phyloP scores from a whole-genome alignment of 2,888 invertebrate species.

The Sarcophaga variegata region DNA sequence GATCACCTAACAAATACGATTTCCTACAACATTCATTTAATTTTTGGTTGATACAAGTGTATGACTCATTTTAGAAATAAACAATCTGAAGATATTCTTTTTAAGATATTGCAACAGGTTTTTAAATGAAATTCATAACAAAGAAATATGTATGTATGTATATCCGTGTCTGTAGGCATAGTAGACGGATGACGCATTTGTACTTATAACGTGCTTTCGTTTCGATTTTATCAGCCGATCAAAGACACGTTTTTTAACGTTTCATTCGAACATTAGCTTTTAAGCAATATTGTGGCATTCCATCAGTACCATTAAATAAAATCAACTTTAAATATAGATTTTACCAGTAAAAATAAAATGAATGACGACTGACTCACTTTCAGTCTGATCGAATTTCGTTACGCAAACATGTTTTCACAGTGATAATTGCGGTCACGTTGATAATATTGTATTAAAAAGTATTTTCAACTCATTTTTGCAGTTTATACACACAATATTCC shows the following conservation, averaged over 20 bases:
- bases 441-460: neutral
- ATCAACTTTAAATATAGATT: neutral
- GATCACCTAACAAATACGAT: too few relatives aligned
- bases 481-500: slow-evolving; percentile 7
- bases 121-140: too few relatives aligned
- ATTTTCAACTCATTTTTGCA: slow-evolving; percentile 13
- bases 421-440: too few relatives aligned
- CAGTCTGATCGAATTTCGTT: slow-evolving; percentile 17
- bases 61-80: too few relatives aligned
- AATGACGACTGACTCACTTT: slow-evolving; percentile 11
- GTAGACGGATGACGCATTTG: too few relatives aligned
- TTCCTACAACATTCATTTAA: too few relatives aligned
- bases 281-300: neutral
- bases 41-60: too few relatives aligned
- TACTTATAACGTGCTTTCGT: neutral
- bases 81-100: too few relatives aligned
- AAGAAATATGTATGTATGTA: too few relatives aligned
- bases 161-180: too few relatives aligned
- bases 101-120: too few relatives aligned
- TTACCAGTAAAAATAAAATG: neutral
- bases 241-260: slow-evolving; percentile 14
- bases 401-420: neutral
- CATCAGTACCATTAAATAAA: neutral
- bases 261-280: neutral
- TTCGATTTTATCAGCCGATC: slow-evolving; percentile 8